Evolutionary conservation across 2,888 invertebrate genomes (phyloP), one percentile per base, ranked within the genome.

Genomic region (Trichopria drosophilae): DNA sequence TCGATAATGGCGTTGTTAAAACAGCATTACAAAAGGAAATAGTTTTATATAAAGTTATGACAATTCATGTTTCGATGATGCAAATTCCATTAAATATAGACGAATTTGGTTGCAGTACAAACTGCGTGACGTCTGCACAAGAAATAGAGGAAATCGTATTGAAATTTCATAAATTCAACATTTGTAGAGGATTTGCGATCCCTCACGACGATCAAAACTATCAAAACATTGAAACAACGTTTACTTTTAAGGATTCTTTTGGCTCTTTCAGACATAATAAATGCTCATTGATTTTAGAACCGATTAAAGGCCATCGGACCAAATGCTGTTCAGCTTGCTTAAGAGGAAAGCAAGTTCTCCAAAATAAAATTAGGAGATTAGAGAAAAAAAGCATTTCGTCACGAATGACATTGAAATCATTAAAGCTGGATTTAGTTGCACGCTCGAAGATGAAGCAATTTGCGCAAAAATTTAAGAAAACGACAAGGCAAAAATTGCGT

Each of bases 221-320:
- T n/a, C n/a, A n/a, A n/a, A n/a, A n/a, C n/a, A n/a, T 22, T 20
- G 36, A 36, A 36, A 36, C 16, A 3, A 22, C 20, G 6, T 36
- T 36, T n/a, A 23, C 19, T 7, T 18, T 4, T 18, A 6, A 9
- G 13, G n/a, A 36, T 16, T 1, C 6, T 20, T 36, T 18, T 18
- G 36, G 36, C 12, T 20, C 12, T 16, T 20, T 36, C 10, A 12
- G 36, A 3, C 36, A 36, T 22, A 18, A 18, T n/a, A 36, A 20
- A 10, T 36, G 36, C 13, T 4, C 3, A 5, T 20, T 36, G 10
- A 9, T 36, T 3, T 32, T 32, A 32, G 32, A 36, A 22, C 6
- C 36, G 5, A 18, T 6, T 36, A 22, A 6, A 4, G 18, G 16
- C 5, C 1, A 16, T 7, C 32, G 36, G 3, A 6, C 18, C 6